Conservation (phyloP, 2,888 invertebrate genomes). For the Aporophyla lueneburgensis region DNA sequence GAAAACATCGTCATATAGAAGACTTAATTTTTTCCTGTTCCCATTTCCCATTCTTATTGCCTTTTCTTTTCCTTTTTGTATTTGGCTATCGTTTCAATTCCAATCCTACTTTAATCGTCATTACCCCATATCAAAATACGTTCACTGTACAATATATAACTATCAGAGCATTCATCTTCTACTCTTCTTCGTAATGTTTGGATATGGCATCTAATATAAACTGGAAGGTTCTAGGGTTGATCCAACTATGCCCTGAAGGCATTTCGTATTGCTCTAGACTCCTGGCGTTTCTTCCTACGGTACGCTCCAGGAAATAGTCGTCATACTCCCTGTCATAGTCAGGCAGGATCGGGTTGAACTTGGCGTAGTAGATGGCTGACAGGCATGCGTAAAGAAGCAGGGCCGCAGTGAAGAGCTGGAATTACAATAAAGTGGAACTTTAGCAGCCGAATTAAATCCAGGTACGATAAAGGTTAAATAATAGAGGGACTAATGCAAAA, state of each 20-base stretch:
- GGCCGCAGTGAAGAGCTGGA: conserved; percentile 95
- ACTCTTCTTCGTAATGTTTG: conserved; percentile 81
- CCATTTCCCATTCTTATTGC: not conserved
- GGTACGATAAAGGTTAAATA: not conserved
- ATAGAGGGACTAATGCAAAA: not conserved
- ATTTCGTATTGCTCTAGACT: conserved; percentile 82
- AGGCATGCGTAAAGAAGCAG: conserved; percentile 96
- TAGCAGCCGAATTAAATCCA: not conserved
- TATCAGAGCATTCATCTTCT: conserved; percentile 34
- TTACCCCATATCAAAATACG: conserved; percentile 57
- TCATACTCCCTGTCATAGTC: conserved; percentile 94
- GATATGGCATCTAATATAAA: conserved; percentile 92
- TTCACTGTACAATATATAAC: conserved; percentile 11
- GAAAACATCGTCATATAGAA: not conserved
- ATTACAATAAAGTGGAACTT: conserved; percentile 56
- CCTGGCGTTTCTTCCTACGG: conserved; percentile 89
- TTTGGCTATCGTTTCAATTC: not conserved
- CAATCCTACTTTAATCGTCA: conserved; percentile 43
- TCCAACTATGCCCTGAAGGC: conserved; percentile 88
- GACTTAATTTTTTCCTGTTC: not conserved
- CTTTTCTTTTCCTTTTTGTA: conserved; percentile 1
- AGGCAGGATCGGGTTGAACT: conserved; percentile 95
- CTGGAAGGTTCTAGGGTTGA: conserved; percentile 92
- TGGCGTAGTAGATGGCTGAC: conserved; percentile 96
- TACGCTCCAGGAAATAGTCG: conserved; percentile 93